Evolutionary conservation across 2,797 vertebrate genomes (phyloP), one percentile per base, ranked within the genome.

Genomic region (Distichodus sexfasciatus): DNA sequence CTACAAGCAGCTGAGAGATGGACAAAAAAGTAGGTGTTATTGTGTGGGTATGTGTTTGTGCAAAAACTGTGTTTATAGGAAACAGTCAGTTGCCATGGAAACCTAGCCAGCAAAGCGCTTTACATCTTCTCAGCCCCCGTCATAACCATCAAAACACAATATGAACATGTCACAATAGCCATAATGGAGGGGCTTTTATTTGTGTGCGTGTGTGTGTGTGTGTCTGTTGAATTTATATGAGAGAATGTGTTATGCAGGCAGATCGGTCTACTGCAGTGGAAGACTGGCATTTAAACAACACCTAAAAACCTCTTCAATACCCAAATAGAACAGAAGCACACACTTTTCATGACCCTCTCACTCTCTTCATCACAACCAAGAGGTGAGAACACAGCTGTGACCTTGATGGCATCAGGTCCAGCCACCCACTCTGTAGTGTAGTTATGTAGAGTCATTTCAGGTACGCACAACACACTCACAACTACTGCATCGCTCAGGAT

Each of bases 91-190:
- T 80, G 51, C 51, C 17, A 66, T 87, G 82, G 85, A 76, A 78
- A 72, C 82, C 50, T 66, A 58, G 71, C 76, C 72, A 76, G 70
- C 72, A 73, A 77, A 72, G 36, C 75, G 70, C 80, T 84, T 89
- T 83, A 82, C 83, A 74, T 23, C 74, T 48, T 60, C 76, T 88
- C 82, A n/a, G 74, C 79, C 65, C 63, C 80, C 53, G 80, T 87
- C 81, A 86, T 73, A 54, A 70, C 76, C 85, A 85, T 87, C 82
- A 82, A 81, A 86, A 80, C 81, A 81, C 79, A 60, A 74, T 79
- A 66, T 68, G 50, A 82, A 74, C 63, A 33, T 50, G 64, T 72
- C 41, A 60, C 71, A 53, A 50, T 57, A 74, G 71, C 66, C 31
- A 72, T 55, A 62, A 12, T 40, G 38, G 71, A 61, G 75, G 46